A percentile compares a stretch with the other conserved stretches of the same genome.
These are phyloP conservation scores for Artemia franciscana DNA, from an alignment of 1,140 invertebrate species.

Conservation along the genomic window DNA sequence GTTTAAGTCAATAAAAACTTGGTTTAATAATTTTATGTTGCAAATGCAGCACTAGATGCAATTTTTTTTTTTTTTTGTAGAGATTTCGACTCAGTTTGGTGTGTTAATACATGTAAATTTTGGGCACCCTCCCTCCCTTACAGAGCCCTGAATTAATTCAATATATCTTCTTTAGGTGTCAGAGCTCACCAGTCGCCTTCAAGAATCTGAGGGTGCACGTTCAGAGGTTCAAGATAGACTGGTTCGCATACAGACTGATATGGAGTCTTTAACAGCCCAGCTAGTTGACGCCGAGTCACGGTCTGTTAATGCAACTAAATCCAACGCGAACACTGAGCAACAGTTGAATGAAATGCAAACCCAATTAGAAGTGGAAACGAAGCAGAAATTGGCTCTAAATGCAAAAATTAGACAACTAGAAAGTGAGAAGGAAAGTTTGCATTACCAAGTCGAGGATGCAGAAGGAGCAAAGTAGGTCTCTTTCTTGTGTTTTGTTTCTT, in stretches of 20 bases:
- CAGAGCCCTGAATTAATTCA: too few species aligned
- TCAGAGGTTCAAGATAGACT: conserved; percentile 47
- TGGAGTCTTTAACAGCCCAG: conserved; percentile 41
- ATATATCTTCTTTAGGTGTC: too few species aligned
- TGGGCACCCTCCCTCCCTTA: too few species aligned
- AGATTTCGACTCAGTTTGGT: too few species aligned
- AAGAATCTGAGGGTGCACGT: conserved; percentile 14
- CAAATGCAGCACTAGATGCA: too few species aligned
- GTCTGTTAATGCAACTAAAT: conserved; percentile 49
- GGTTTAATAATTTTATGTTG: too few species aligned
- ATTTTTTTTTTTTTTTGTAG: too few species aligned
- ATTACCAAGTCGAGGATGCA: conserved; percentile 85
- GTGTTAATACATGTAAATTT: too few species aligned
- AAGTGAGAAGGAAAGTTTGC: conserved; percentile 58
- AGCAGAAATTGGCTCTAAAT: conserved; percentile 69
- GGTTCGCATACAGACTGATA: conserved; percentile 28
- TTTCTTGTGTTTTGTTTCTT: not conserved
- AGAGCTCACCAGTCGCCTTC: conserved; percentile 4
- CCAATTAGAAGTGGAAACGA: conserved; percentile 80
- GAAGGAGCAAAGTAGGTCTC: conserved; percentile 50
- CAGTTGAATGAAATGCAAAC: conserved; percentile 46
- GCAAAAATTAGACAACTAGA: conserved; percentile 66
- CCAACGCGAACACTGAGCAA: conserved; percentile 50
- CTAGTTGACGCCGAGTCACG: conserved; percentile 56
- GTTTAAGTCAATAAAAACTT: too few species aligned